Evolutionary conservation across 2,797 vertebrate species (phyloP), one percentile per base, ranked within the genome.

Genomic region (Liasis olivaceus): DNA sequence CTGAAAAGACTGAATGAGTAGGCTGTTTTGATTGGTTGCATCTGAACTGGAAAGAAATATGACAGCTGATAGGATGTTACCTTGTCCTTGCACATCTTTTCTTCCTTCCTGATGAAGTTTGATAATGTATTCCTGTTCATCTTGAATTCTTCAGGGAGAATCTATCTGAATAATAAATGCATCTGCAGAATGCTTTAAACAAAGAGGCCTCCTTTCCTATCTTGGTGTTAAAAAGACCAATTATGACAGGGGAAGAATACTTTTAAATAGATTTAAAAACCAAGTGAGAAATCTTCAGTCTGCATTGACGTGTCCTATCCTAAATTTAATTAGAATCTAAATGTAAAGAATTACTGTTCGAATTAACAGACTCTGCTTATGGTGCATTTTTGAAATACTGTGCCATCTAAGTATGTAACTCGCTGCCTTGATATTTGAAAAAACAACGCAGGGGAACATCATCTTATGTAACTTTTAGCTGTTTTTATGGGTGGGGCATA

Each of bases 101-200:
- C 47, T 89, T 42, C 24, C 56, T 94, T 88, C 54, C 62, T 95
- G 72, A 87, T 91, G 93, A 92, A 51, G 69, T 93, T 91, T 93
- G 89, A 60, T 88, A 89, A 94, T 87, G 31, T 85, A 96, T 95
- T 93, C 84, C 58, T 91, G 89, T 69, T 17, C 77, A 28, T 93
- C 95, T 95, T 28, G 63, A 64, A 51, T 88, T 90, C 58, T 1
- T 20, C 87, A 8, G 87, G 94, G 63, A 91, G 69, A 91, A 24
- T 0, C 94, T 92, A 93, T 89, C 54, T 86, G 36, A 96, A 92
- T 93, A 62, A 94, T 92, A 87, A 93, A 87, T 89, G 91, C 42
- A 69, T 36, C 62, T 87, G 58, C 63, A n/a, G 22, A 95, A 91
- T 85, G 90, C 0, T 0, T 94, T 15, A 92, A 96, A 93, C 87